Conservation (phyloP, 2,888 invertebrate genomes). For the Panopea generosa region DNA sequence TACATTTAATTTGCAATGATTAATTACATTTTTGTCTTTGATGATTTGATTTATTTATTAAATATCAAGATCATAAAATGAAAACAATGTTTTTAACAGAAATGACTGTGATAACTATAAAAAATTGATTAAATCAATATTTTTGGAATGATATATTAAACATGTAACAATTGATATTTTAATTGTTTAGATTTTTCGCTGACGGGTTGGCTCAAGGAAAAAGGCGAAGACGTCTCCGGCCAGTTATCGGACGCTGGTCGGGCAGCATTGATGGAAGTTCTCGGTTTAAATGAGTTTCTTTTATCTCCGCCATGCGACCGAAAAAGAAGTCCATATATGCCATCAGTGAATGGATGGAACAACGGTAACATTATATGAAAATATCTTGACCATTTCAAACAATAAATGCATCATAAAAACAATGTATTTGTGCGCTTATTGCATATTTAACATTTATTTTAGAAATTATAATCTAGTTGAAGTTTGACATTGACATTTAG, state of each 20-base stretch:
- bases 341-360: conserved; percentile 62
- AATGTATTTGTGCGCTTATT: no score
- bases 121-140: no score
- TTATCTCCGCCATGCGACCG: conserved; percentile 39
- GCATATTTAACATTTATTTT: no score
- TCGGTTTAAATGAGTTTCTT: conserved; percentile 45
- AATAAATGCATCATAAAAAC: not conserved
- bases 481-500: no score
- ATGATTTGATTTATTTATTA: not conserved
- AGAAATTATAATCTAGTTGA: no score
- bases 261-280: conserved; percentile 48
- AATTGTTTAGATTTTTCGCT: conserved; percentile 52
- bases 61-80: no score
- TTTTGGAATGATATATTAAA: no score
- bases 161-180: not conserved
- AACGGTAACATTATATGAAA: conserved; percentile 47
- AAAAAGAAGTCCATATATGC: conserved; percentile 30
- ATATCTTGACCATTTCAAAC: not conserved
- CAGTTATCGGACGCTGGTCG: conserved; percentile 38
- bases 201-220: conserved; percentile 44
- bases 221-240: conserved; percentile 21
- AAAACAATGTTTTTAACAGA: no score
- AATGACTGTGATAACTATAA: no score
- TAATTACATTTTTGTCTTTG: not conserved
- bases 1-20: not conserved